Evolutionary conservation across 2,113 vertebrate genomes (phyloP).

Genomic region (Ceyx margarethae): DNA sequence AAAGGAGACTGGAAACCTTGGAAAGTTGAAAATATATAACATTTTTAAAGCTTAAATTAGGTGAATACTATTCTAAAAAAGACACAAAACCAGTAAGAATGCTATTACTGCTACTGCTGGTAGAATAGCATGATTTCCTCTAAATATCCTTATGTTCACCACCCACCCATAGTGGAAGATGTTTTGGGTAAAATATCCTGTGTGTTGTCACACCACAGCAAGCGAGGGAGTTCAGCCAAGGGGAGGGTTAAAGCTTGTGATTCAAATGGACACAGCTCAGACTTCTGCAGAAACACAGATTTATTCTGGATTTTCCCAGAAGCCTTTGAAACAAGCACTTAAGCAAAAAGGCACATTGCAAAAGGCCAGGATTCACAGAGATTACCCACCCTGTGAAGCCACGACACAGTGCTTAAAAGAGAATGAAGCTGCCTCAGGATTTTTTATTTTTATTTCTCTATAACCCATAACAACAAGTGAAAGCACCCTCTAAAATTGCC

Average conservation of each 20-base stretch:
- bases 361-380: constrained; percentile 3
- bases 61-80: not conserved
- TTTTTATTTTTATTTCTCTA: constrained; percentile 13
- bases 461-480: constrained; percentile 37
- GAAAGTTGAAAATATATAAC: not conserved
- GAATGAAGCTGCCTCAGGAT: not conserved
- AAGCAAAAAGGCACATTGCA: not conserved
- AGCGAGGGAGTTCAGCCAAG: not conserved
- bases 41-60: not conserved
- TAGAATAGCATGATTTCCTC: not conserved
- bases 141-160: not conserved
- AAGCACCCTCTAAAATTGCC: constrained; percentile 45
- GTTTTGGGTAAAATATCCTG: not conserved
- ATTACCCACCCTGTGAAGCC: constrained; percentile 16
- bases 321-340: constrained; percentile 24
- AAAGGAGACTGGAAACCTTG: not conserved
- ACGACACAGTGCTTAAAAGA: constrained; percentile 1
- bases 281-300: constrained; percentile 33
- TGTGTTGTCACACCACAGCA: constrained; percentile 35
- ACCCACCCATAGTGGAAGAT: not conserved
- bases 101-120: not conserved
- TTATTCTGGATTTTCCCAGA: constrained; percentile 32
- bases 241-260: not conserved
- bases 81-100: not conserved
- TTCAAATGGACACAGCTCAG: constrained; percentile 19